Base-by-base conservation (phyloP, 1,140 invertebrate species). In the Drosophila gunungcola region DNA sequence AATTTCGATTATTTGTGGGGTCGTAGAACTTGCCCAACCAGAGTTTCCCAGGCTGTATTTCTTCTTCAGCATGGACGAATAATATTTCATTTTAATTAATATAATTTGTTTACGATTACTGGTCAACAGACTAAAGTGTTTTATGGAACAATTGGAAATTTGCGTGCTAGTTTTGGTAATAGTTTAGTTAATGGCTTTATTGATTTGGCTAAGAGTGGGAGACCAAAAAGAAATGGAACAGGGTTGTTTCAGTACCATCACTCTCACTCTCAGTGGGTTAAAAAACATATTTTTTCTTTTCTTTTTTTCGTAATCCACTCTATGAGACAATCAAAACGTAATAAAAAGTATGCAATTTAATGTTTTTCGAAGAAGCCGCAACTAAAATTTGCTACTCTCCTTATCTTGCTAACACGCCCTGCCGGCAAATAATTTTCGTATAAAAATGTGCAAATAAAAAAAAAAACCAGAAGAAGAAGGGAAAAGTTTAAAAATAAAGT, bases 41-140 rank as follows among this genome's bases (percentile, higher is more conserved):
- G n/a, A n/a, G n/a, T n/a, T n/a, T n/a, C n/a, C n/a, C n/a, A n/a
- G n/a, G n/a, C n/a, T n/a, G n/a, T n/a, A 2, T 2, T 7, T 16
- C 25, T 42, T 69, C 32, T 7, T 32, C 16, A 42, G 38, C 10
- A n/a, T 29, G 29, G 12, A 36, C 64, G 76, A 73, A 61, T 58
- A 80, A 86, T 86, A 83, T 76, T 77, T 80, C 83, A 79, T 69
- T 83, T 83, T 79, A 89, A 88, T 88, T 73, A 82, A 67, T 73
- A 69, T 89, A 83, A 88, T 83, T 88, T 80, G 76, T 83, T 88
- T 88, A 85, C 67, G 81, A 69, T 68, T 78, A 82, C 78, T 76
- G 82, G 83, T 82, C 80, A 86, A 86, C 63, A 86, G 63, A n/a
- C n/a, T n/a, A n/a, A n/a, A 60, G 21, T 43, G 42, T 64, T 52